Evolutionary conservation across 1,140 invertebrate genomes (phyloP), one percentile per base, ranked within the genome.

Genomic region (Microplitis mediator): DNA sequence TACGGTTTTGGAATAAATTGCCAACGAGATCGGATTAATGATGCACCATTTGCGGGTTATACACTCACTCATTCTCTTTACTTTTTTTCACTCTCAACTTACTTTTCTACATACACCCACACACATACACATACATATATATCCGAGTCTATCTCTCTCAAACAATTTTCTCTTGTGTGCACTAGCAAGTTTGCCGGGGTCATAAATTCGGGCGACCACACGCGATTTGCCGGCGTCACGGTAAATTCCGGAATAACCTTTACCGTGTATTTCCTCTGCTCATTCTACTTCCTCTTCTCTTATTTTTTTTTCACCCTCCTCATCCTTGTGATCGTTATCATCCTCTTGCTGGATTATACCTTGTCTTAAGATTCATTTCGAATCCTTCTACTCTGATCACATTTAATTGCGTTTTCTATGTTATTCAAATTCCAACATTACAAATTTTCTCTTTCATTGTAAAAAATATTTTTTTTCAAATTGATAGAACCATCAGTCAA

Each of bases 211-310:
- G 5, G 9, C 51, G 13, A 68, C 32, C 52, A 56, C 52, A 56
- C 66, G 66, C 52, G 66, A 68, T 56, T 68, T 68, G 66, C 66
- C 31, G 50, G 34, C 66, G 34, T 68, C 51, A 34, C 66, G 66
- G 66, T 68, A 68, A 68, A 68, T 68, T 68, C 66, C 23, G 51
- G 52, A n/a, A 63, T 58, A 58, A 56, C 66, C 66, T 56, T 68
- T 56, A 13, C 51, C 66, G 3, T 67, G 11, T 36, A 45, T 45
- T 6, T 13, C 36, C 54, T 56, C 66, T 39, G 16, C 52, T 36
- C 31, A 69, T 54, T 58, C 54, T 34, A 4, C 31, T 31, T 69
- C 39, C 45, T 23, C 23, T 23, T 23, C 23, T 23, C 23, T 23
- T 23, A 23, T 23, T 23, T 23, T 2, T 2, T 23, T 23, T 23